These are phyloP conservation scores for Eupithecia abbreviata DNA, from an alignment of 2,888 invertebrate genomes.

Conservation along the genomic window DNA sequence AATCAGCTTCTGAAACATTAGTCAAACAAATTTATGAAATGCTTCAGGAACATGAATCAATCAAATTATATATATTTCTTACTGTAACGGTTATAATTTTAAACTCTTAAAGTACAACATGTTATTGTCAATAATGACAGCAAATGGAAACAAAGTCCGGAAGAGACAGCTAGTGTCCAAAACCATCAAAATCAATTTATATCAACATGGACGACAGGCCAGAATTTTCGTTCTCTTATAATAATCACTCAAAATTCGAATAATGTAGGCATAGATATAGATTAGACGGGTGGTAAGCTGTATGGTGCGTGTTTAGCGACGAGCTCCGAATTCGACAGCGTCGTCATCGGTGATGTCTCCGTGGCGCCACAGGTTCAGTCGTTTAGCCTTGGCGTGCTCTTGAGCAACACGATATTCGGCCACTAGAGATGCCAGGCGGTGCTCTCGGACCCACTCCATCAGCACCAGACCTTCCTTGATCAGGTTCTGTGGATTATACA, in stretches of 20 bases:
- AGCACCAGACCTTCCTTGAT: slow-evolving; percentile 93
- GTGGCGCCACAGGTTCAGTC: slow-evolving; percentile 97
- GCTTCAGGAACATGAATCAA: background rate
- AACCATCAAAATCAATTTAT: no score
- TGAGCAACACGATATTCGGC: slow-evolving; percentile 93
- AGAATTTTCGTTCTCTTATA: no score
- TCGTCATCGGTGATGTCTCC: slow-evolving; percentile 99
- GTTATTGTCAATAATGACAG: no score
- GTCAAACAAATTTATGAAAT: background rate
- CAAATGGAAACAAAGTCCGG: no score
- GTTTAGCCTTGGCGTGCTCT: slow-evolving; percentile 92
- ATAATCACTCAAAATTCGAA: background rate
- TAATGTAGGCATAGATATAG: background rate
- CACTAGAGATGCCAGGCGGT: slow-evolving; percentile 90
- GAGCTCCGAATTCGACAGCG: slow-evolving; percentile 84
- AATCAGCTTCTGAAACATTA: no score
- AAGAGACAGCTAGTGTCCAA: no score
- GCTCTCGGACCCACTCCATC: slow-evolving; percentile 91
- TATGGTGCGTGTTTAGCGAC: slow-evolving; percentile 58
- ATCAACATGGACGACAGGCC: no score
- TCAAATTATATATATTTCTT: background rate
- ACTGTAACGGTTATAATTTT: no score
- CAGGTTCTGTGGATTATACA: slow-evolving; percentile 84
- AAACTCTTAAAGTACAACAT: no score
- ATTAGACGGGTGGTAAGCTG: background rate